A percentile compares a stretch with the other conserved stretches of the same genome.
These are phyloP conservation scores for Prunella strophiata DNA, from an alignment of 2,797 vertebrate genomes.

Conservation along the genomic window DNA sequence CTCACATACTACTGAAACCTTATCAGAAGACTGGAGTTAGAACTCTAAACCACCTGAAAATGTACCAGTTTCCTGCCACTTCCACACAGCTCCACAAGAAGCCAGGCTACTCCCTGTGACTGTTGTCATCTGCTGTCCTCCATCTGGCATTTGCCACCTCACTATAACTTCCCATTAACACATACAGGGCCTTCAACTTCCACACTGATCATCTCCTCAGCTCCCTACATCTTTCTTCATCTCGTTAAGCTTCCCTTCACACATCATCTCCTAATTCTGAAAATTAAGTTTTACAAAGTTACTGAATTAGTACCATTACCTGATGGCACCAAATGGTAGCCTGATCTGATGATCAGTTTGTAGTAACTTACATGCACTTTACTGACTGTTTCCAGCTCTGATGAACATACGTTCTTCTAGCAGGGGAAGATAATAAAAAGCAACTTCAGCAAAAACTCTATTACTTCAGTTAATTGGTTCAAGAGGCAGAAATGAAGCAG, in stretches of 20 bases:
- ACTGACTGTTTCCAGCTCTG: not conserved
- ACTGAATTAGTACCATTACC: not conserved
- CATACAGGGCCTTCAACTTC: not conserved
- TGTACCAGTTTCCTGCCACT: not conserved
- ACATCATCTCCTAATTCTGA: not conserved
- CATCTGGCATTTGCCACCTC: not conserved
- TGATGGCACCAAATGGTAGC: not conserved
- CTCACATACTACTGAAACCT: not conserved
- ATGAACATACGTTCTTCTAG: not conserved
- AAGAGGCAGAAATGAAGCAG: conserved; percentile 41
- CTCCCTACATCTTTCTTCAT: not conserved
- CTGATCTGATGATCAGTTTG: not conserved
- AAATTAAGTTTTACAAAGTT: not conserved
- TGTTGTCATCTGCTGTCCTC: not conserved
- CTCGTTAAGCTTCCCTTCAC: conserved; percentile 3
- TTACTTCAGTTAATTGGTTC: conserved; percentile 47
- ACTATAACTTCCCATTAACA: not conserved
- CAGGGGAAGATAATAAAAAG: conserved; percentile 24
- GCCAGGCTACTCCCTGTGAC: not conserved
- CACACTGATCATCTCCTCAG: fast-evolving
- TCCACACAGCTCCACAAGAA: not conserved
- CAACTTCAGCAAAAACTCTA: not conserved
- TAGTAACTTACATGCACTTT: not conserved
- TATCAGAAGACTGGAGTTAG: not conserved
- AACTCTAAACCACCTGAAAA: not conserved